These are phyloP conservation scores for Trachurus trachurus DNA, from an alignment of 2,797 vertebrate genomes.

Conservation along the genomic window DNA sequence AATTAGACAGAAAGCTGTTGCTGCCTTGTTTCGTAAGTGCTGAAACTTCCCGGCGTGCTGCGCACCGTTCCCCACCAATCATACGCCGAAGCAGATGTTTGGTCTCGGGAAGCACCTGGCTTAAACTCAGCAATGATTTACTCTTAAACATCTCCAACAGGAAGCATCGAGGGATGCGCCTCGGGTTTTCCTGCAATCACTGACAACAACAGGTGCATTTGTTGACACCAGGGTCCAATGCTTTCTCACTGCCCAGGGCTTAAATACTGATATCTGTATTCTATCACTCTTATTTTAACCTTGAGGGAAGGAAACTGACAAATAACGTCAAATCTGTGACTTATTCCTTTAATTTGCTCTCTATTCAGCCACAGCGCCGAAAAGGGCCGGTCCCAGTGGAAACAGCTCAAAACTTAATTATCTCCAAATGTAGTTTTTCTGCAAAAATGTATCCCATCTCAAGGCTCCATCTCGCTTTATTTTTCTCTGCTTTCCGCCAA, in stretches of 20 bases:
- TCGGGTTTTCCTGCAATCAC: slow-evolving; percentile 30
- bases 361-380: slow-evolving; percentile 1
- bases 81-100: slow-evolving; percentile 35
- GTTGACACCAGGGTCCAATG: slow-evolving; percentile 19
- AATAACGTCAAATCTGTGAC: slow-evolving; percentile 45
- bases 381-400: background rate
- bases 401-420: slow-evolving; percentile 38
- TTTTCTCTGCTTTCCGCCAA: background rate
- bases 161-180: slow-evolving; percentile 11
- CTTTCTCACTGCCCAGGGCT: slow-evolving; percentile 34
- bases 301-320: slow-evolving; percentile 25
- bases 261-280: slow-evolving; percentile 41
- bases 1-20: slow-evolving; percentile 3
- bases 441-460: background rate
- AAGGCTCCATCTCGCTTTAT: slow-evolving; percentile 6
- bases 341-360: slow-evolving; percentile 47
- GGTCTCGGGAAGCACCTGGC: slow-evolving; percentile 18
- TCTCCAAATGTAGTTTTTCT: slow-evolving; percentile 20
- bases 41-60: slow-evolving; percentile 21
- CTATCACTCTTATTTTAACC: slow-evolving; percentile 52
- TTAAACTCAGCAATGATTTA: slow-evolving; percentile 19
- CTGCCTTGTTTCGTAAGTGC: background rate
- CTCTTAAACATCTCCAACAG: slow-evolving; percentile 15
- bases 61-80: slow-evolving; percentile 14
- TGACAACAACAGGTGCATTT: slow-evolving; percentile 22